Conservation (phyloP, 2,113 vertebrate species). For the Rhabdornis inornatus region DNA sequence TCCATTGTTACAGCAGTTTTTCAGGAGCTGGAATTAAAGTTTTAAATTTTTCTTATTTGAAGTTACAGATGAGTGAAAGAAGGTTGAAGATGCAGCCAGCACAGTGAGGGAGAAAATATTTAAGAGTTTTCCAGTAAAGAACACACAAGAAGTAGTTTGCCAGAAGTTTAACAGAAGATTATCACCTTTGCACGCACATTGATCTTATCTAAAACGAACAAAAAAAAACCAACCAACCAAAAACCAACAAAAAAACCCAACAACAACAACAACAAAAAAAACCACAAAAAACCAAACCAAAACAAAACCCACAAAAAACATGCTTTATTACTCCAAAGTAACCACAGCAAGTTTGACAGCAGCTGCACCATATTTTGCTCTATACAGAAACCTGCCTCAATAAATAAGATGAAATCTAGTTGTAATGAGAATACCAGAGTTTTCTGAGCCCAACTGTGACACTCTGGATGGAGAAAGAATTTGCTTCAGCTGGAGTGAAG, state of each 20-base stretch:
- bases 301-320: too few species aligned
- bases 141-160: neutral
- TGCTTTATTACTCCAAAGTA: neutral
- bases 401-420: neutral
- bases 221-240: too few species aligned
- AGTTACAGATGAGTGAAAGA: neutral
- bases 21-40: neutral
- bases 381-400: neutral
- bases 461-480: neutral
- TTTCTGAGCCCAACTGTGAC: neutral
- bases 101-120: neutral
- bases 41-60: neutral
- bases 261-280: too few species aligned
- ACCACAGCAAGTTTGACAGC: neutral
- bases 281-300: too few species aligned
- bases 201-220: neutral
- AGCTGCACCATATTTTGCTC: neutral
- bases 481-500: neutral
- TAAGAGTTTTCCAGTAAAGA: neutral
- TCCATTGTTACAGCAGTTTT: conserved; percentile 3
- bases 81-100: neutral
- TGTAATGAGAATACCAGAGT: neutral
- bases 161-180: neutral
- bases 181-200: neutral
- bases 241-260: too few species aligned